Evolutionary conservation across 2,113 vertebrate genomes (phyloP), one percentile per base, ranked within the genome.

Genomic region (Menura novaehollandiae): DNA sequence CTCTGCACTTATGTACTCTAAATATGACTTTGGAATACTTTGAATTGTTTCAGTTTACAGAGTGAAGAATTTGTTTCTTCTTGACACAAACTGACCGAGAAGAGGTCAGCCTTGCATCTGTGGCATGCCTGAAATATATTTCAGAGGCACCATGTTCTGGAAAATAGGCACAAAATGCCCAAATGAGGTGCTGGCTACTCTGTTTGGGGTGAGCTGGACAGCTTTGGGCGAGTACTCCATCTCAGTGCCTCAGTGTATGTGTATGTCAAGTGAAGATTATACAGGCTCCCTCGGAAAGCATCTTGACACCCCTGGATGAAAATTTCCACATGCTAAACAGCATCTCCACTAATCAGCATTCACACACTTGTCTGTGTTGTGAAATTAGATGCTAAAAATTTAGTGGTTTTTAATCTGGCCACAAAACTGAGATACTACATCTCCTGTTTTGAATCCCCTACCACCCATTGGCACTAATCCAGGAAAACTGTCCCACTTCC

Each of bases 281-380:
- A n/a, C 72, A 80, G 79, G 3, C 22, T 86, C 41, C 46, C 73
- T 72, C 43, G 72, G 58, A 79, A 83, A 76, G 24, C 72, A 17
- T 52, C 55, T 73, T 73, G 43, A 37, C 47, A 55, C 15, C 15
- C 46, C 46, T 60, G 47, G 41, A 46, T 75, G 56, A 71, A 74
- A 88, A 82, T 22, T 77, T 77, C 28, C 64, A 43, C 3, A 11
- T 43, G 22, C 20, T 43, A n/a, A 71, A 39, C 23, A 73, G 37
- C 9, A 21, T n/a, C 6, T 59, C 46, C 13, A 1, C 41, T 44
- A 49, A 58, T 47, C 13, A 60, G 16, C 19, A 12, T 39, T 59
- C 0, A 1, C 15, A 46, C 11, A 4, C 3, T 47, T 26, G 46
- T 30, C 28, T 58, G 8, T 37, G 10, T 8, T 16, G 3, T 52